Evolutionary conservation across 1,140 invertebrate genomes (phyloP), one percentile per base, ranked within the genome.

Genomic region (Babylonia areolata): DNA sequence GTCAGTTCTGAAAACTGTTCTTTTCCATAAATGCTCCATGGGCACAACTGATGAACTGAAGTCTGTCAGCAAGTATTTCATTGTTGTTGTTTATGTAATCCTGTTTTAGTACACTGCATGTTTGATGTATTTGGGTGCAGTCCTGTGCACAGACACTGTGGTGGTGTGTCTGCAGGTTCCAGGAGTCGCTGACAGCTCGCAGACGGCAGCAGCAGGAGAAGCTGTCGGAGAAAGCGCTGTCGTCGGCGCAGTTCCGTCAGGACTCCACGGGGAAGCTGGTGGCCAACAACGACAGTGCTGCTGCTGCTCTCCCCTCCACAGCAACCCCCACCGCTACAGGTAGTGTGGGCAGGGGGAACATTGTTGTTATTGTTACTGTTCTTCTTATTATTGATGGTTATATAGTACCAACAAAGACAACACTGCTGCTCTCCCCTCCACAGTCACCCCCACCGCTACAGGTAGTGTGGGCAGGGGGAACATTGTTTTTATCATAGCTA

Each of bases 81-180:
- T n/a, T n/a, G n/a, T n/a, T n/a, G n/a, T n/a, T n/a, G n/a, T n/a
- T n/a, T n/a, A n/a, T n/a, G n/a, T n/a, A n/a, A n/a, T n/a, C n/a
- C n/a, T n/a, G n/a, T n/a, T n/a, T n/a, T n/a, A n/a, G n/a, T n/a
- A n/a, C n/a, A n/a, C n/a, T n/a, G n/a, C n/a, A n/a, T n/a, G n/a
- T n/a, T n/a, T n/a, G n/a, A n/a, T n/a, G n/a, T n/a, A n/a, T n/a
- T n/a, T n/a, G n/a, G n/a, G n/a, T n/a, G n/a, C n/a, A n/a, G n/a
- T n/a, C n/a, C n/a, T 96, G 96, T 96, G 92, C 94, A 95, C 46
- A 51, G 0, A 9, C 46, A 51, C 82, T 51, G 33, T 40, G 79
- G 46, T 79, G 46, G 28, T 35, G 64, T 23, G 64, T 81, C 33
- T 39, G 35, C 84, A 93, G 92, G 28, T 94, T 94, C 86, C 91